Evolutionary conservation across 2,113 vertebrate species (phyloP), one percentile per base, ranked within the genome.

Genomic region (Gracilinanus agilis): DNA sequence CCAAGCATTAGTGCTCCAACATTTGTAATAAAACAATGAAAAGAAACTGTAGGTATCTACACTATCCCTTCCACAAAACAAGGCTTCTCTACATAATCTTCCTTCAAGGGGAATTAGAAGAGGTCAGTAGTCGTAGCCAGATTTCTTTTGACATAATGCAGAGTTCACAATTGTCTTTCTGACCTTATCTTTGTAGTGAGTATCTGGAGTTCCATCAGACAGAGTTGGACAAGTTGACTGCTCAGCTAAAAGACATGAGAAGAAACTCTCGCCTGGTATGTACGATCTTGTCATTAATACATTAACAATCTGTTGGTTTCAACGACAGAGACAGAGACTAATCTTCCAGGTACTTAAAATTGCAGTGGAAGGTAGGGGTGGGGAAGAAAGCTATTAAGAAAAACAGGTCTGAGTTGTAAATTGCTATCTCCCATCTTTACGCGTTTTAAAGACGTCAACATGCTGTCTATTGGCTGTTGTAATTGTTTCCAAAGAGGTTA

Each of bases 221-320:
- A 0, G 99, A 99, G 98, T 96, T 99, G 98, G 99, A 99, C 96
- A 99, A 99, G 97, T 97, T 99, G 96, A 99, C 98, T 34, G 92
- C 98, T 96, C 99, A 99, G 96, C 98, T 99, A 97, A 99, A 99
- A 98, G 99, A 99, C 95, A 99, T 99, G 99, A 99, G 98, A 98
- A 99, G 99, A 97, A 99, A 99, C 97, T 99, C 99, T 40, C 99
- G 99, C 95, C 98, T 99, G 99, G 99, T 99, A 98, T 94, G 99
- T 99, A 92, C 95, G 49, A 3, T 0, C 88, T 21, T 1, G 40
- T 24, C 61, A 9, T 11, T 34, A 88, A 90, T 21, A 56, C 9
- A 53, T 55, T 16, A 23, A 55, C 40, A 0, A 9, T 3, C 0
- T 9, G 3, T 13, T 90, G 5, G 56, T 58, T 67, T 53, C 67